These are phyloP conservation scores for Dione vanillae DNA, from an alignment of 2,888 invertebrate genomes.

Conservation along the genomic window DNA sequence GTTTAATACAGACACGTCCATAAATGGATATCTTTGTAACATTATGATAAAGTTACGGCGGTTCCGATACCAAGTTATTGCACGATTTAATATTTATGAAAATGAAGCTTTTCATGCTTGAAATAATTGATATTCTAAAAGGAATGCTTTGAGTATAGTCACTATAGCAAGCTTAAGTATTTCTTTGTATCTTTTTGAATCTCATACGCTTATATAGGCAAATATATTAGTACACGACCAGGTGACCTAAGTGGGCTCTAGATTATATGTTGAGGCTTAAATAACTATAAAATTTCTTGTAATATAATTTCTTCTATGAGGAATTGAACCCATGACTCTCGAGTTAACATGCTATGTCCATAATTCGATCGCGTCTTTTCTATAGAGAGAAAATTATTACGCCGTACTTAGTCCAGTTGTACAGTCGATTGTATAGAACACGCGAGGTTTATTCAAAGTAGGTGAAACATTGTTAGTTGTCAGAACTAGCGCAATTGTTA, in stretches of 20 bases:
- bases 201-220: no score
- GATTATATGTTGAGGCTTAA: no score
- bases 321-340: no score
- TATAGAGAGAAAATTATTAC: neutral
- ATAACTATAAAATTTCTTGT: no score
- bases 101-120: constrained; percentile 11
- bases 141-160: no score
- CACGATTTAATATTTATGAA: constrained; percentile 13
- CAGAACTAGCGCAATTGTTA: neutral
- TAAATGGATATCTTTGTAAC: constrained; percentile 17
- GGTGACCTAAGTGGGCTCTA: no score
- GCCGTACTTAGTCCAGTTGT: neutral
- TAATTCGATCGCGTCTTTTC: neutral
- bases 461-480: neutral
- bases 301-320: no score
- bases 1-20: neutral
- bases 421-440: no score
- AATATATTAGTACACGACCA: no score
- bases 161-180: no score
- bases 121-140: constrained; percentile 1
- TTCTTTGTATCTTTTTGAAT: no score
- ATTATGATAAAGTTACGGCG: constrained; percentile 15
- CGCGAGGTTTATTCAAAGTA: neutral
- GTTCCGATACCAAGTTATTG: constrained; percentile 19
- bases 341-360: no score